Base-by-base conservation (phyloP, 2,113 vertebrate genomes). In the Entomyzon cyanotis region DNA sequence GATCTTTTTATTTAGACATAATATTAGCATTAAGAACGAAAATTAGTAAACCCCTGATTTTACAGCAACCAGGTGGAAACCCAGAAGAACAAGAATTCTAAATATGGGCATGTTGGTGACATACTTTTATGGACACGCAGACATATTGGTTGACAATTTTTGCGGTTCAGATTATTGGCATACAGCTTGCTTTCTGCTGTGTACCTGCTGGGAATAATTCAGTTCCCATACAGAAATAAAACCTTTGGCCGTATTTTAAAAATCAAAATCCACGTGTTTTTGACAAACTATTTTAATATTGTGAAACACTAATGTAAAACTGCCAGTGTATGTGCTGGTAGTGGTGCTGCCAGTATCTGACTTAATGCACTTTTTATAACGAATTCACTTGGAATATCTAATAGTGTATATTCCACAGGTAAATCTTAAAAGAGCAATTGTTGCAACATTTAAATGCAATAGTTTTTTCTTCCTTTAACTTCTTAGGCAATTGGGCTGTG, bases 341-440 rank as follows among this genome's bases (percentile, higher is more conserved):
- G 39, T 63, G 22, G 41, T 84, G n/a, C 30, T 76, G 39, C 37
- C 15, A 9, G 8, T 50, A 16, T 28, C 60, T 82, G 49, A 35
- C 33, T 79, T 83, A 47, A 44, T 2, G 3, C 0, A 0, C 0
- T 2, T 74, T 87, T 83, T 12, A 4, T 71, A 33, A 35, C 11
- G 4, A 87, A 67, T 68, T 84, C 35, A 25, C 39, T 52, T 55
- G 16, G 15, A 81, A 84, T 89, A 77, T 67, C 49, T 70, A 37
- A 42, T 27, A 68, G 25, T 58, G 9, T 35, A 10, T 33, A n/a
- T 93, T 75, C 15, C 75, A 49, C 17, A 30, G 25, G 16, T 69
- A 67, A 53, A 68, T 59, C 75, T 12, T 75, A 30, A 46, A 73
- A 63, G 7, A 79, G 9, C 58, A 46, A 15, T 68, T 90, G 22